These are phyloP conservation scores for Caenorhabditis auriculariae DNA, from an alignment of 2,888 invertebrate species.

Conservation along the genomic window DNA sequence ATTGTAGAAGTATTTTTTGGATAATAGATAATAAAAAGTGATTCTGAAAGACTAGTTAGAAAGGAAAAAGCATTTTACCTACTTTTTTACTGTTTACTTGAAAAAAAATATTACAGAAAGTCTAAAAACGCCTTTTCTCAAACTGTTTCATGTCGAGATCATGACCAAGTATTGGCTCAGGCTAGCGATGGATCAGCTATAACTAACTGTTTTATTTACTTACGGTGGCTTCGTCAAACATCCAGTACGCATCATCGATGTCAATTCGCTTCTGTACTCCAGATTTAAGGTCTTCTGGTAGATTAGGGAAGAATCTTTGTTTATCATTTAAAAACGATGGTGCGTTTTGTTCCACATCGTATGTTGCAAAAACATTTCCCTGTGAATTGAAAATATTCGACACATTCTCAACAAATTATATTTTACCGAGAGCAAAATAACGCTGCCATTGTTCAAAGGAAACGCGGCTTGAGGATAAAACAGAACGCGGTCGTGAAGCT, in stretches of 20 bases:
- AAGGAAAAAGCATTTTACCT: too few species aligned
- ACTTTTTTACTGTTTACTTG: too few species aligned
- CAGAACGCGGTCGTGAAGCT: constrained; percentile 53
- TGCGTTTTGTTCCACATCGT: constrained; percentile 43
- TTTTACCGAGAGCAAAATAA: constrained; percentile 49
- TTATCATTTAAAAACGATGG: constrained; percentile 56
- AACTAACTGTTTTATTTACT: not conserved
- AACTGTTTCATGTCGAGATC: too few species aligned
- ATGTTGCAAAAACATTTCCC: constrained; percentile 58
- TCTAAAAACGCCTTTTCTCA: too few species aligned
- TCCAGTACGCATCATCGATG: constrained; percentile 24
- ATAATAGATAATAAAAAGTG: too few species aligned
- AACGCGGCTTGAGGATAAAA: constrained; percentile 58
- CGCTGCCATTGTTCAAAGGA: constrained; percentile 53
- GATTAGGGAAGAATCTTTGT: constrained; percentile 50
- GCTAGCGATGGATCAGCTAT: not conserved
- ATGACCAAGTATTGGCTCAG: not conserved
- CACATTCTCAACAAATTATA: not conserved
- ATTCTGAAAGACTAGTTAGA: too few species aligned
- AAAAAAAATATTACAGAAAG: too few species aligned
- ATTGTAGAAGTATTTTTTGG: not conserved
- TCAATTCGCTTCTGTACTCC: constrained; percentile 33
- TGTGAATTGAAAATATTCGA: constrained; percentile 7
- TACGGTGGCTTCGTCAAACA: constrained; percentile 45
- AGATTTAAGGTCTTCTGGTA: constrained; percentile 46